Evolutionary conservation across 2,113 vertebrate genomes (phyloP).

Genomic region (Prinia subflava): DNA sequence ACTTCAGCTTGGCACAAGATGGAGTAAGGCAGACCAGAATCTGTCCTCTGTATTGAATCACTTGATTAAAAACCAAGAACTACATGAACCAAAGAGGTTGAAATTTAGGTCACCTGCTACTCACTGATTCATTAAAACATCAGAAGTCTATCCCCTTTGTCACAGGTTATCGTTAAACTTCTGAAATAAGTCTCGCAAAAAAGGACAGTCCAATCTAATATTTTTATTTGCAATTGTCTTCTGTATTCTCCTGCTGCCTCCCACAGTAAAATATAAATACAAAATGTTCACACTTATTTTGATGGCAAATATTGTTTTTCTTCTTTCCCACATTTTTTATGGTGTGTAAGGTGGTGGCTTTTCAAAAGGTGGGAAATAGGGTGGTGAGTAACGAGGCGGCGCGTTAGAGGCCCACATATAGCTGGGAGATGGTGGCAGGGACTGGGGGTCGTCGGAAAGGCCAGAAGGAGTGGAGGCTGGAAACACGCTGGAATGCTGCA

Average conservation of each 20-base stretch:
- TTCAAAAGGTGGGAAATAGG: slow-evolving; percentile 92
- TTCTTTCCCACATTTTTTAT: slow-evolving; percentile 48
- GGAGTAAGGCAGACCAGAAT: slow-evolving; percentile 12
- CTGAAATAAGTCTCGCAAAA: neutral
- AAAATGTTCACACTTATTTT: slow-evolving; percentile 69
- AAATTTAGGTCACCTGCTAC: neutral
- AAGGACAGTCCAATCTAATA: neutral
- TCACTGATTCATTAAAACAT: neutral
- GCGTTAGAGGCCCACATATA: slow-evolving; percentile 92
- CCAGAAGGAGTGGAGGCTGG: slow-evolving; percentile 86
- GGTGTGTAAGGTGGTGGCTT: slow-evolving; percentile 97
- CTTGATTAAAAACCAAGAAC: slow-evolving; percentile 25
- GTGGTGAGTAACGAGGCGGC: slow-evolving; percentile 91
- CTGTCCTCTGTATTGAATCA: neutral
- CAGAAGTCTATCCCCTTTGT: neutral
- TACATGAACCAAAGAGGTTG: neutral
- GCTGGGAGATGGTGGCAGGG: slow-evolving; percentile 88
- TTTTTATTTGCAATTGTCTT: neutral
- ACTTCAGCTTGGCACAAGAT: slow-evolving; percentile 17
- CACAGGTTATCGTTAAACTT: neutral
- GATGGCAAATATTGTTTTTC: neutral
- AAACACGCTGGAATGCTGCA: slow-evolving; percentile 84
- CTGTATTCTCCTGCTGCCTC: neutral
- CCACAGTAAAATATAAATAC: slow-evolving; percentile 69
- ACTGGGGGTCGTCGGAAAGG: slow-evolving; percentile 85